phyloP scores from a whole-genome alignment of 2,797 vertebrate species.

The Squalus acanthias region DNA sequence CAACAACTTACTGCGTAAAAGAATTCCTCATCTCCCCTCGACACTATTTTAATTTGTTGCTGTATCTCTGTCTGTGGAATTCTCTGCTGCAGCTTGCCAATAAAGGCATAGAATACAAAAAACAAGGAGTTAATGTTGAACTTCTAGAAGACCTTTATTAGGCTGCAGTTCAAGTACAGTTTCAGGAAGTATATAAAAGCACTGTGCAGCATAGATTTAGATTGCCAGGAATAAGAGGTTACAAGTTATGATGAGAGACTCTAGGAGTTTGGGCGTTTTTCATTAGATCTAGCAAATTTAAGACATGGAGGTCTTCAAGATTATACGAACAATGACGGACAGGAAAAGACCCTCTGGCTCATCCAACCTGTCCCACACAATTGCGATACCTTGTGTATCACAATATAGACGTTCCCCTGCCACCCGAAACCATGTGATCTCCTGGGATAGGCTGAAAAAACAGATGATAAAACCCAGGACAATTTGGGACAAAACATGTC shows the following conservation, averaged over 20 bases:
- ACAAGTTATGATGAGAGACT: background rate
- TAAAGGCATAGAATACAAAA: background rate
- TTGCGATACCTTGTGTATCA: background rate
- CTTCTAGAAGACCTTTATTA: background rate
- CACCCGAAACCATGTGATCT: background rate
- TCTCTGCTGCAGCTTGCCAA: background rate
- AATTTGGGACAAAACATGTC: background rate
- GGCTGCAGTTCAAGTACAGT: background rate
- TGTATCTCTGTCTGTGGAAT: no score
- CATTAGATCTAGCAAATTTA: background rate
- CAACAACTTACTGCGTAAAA: background rate
- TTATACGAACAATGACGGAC: background rate
- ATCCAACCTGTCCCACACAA: background rate
- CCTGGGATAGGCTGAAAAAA: background rate
- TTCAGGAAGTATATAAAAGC: background rate
- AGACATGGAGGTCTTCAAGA: background rate
- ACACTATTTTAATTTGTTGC: background rate
- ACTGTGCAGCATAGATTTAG: background rate
- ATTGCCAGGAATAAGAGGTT: background rate
- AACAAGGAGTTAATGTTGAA: background rate
- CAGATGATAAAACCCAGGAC: background rate
- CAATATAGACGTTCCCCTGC: background rate
- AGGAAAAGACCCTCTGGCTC: background rate
- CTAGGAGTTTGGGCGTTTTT: background rate
- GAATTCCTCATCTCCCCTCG: background rate